These are phyloP conservation scores for Todiramphus saurophagus DNA, from an alignment of 2,113 vertebrate genomes.

Conservation along the genomic window DNA sequence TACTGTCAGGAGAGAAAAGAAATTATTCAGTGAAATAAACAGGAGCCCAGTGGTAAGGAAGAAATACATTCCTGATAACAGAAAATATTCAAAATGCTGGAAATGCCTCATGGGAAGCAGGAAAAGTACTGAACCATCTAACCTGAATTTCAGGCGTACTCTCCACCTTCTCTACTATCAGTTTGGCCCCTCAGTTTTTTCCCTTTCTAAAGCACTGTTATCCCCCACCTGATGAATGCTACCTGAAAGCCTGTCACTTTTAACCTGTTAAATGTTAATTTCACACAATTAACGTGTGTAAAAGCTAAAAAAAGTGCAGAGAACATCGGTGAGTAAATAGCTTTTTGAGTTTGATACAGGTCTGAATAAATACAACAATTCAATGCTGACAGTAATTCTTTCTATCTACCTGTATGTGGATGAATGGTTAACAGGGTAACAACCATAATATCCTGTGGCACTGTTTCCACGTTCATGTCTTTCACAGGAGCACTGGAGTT, in stretches of 20 bases:
- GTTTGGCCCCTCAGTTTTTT: background rate
- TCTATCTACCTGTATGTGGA: background rate
- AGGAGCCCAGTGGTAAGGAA: background rate
- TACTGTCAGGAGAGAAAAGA: background rate
- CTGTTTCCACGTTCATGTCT: background rate
- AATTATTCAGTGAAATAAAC: background rate
- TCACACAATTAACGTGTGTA: background rate
- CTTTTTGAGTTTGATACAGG: background rate
- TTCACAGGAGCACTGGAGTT: background rate
- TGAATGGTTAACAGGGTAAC: constrained; percentile 10
- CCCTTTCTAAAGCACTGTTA: background rate
- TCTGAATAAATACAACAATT: background rate
- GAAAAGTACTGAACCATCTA: background rate
- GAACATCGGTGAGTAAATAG: background rate
- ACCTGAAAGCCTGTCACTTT: background rate
- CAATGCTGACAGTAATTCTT: constrained; percentile 3
- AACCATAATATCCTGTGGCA: background rate
- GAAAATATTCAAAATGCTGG: background rate
- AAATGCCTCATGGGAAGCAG: background rate
- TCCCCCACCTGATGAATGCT: background rate
- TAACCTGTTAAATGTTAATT: background rate
- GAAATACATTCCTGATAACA: background rate
- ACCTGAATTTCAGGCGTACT: background rate
- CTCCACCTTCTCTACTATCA: background rate
- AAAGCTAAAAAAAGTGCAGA: background rate